Conservation (phyloP, 2,113 vertebrate genomes). For the Stigmatopora nigra region DNA sequence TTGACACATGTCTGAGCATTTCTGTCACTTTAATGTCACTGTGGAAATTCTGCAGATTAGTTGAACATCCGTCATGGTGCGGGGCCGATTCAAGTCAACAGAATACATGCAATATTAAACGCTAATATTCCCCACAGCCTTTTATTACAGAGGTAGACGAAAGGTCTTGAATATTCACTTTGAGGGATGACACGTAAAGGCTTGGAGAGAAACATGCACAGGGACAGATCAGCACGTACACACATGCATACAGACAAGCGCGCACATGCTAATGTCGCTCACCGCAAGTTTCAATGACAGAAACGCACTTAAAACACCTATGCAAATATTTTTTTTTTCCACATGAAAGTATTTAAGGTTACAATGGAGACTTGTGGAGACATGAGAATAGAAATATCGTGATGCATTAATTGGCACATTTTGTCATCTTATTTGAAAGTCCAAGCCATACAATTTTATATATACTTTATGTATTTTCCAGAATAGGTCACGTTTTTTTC, state of each 20-base stretch:
- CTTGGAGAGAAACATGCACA: constrained; percentile 33
- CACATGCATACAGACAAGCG: not conserved
- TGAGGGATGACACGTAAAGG: constrained; percentile 50
- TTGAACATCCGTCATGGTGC: constrained; percentile 64
- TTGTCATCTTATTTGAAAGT: not conserved
- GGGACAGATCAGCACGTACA: not conserved
- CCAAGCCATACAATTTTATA: too few relatives aligned
- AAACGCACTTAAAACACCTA: constrained; percentile 18
- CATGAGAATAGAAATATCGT: not conserved
- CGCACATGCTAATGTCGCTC: constrained; percentile 16
- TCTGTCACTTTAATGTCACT: constrained; percentile 71
- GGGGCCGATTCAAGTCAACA: constrained; percentile 64
- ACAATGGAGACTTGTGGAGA: not conserved
- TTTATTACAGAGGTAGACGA: constrained; percentile 69
- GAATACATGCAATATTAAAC: constrained; percentile 73
- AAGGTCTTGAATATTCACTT: constrained; percentile 66
- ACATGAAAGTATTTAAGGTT: not conserved
- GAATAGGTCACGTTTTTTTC: too few relatives aligned
- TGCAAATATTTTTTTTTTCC: constrained; percentile 1
- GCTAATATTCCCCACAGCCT: constrained; percentile 65
- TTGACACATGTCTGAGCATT: constrained; percentile 71
- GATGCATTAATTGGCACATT: not conserved
- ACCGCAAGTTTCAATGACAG: constrained; percentile 20
- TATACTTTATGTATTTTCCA: too few relatives aligned
- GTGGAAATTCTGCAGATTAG: constrained; percentile 70